Evolutionary conservation across 2,797 vertebrate genomes (phyloP), one percentile per base, ranked within the genome.

Genomic region (Amblyopsis hoosieri): DNA sequence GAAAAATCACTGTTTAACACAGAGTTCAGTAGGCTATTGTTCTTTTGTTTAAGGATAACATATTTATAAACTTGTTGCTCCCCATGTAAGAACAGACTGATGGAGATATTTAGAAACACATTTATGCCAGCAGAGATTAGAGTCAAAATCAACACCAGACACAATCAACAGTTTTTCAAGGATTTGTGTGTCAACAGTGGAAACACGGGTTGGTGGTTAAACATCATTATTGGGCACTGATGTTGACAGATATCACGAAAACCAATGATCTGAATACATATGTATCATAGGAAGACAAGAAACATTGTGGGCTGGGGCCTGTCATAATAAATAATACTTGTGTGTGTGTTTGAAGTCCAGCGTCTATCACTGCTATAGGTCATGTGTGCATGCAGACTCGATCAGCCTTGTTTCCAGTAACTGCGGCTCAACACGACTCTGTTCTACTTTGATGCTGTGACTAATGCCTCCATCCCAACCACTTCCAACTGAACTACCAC

Each of bases 371-470:
- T 29, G 23, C 23, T 29, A 29, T 42, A 42, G 37, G 37, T 42
- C 37, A 42, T 10, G 1, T 42, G 37, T 9, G 47, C 53, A 79
- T 79, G 58, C 86, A 84, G 58, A 76, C 72, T 64, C 6, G 54
- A 78, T 82, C 75, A 75, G 78, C 62, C 69, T 4, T 56, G 68
- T 62, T 89, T 90, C 84, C 87, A 73, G 84, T 87, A 88, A 90
- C 71, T 54, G 58, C 73, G 73, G 76, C 78, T 67, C 48, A 71
- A 68, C 72, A 57, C 59, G 75, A 78, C 79, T 75, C 74, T 70
- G 58, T 77, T 68, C 47, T 58, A 33, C 87, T 87, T 88, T 88
- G 85, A 88, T 76, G 73, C 69, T 64, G 70, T 88, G 89, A 89
- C 80, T 88, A 77, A 89, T 23, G n/a, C 57, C 74, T 62, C 68